phyloP scores from a whole-genome alignment of 1,140 invertebrate species.

The Brachionus paranguensis region DNA sequence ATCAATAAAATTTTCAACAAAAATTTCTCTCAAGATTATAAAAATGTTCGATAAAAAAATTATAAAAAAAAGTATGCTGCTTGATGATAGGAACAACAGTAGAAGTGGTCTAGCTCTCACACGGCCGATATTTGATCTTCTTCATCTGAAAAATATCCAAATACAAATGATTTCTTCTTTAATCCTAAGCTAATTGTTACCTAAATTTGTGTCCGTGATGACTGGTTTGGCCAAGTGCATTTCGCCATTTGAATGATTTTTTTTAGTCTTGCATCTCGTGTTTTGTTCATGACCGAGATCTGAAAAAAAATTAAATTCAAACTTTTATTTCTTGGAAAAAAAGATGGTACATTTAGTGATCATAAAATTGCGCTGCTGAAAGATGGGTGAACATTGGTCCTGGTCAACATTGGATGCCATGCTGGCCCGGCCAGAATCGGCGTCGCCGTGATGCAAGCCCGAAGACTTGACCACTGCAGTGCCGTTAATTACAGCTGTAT shows the following conservation, averaged over 20 bases:
- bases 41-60: background rate
- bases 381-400: slow-evolving; percentile 24
- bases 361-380: slow-evolving; percentile 14
- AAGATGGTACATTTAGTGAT: background rate
- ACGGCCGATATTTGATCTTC: slow-evolving; percentile 21
- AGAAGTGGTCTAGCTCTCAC: background rate
- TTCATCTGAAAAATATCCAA: background rate
- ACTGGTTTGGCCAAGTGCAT: background rate
- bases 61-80: background rate
- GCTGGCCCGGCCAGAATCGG: slow-evolving; percentile 26
- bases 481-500: background rate
- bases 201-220: background rate
- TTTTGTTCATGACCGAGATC: background rate
- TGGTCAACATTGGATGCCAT: slow-evolving; percentile 38
- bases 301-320: background rate
- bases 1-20: background rate
- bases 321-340: background rate
- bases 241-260: background rate
- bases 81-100: background rate
- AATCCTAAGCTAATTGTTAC: background rate
- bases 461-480: background rate
- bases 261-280: background rate
- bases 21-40: background rate
- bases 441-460: background rate
- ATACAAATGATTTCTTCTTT: background rate